A percentile compares a stretch with the other conserved stretches of the same genome.
Evolutionary conservation across 2,888 invertebrate genomes (phyloP).

Genomic region (Lasioglossum zephyrum): DNA sequence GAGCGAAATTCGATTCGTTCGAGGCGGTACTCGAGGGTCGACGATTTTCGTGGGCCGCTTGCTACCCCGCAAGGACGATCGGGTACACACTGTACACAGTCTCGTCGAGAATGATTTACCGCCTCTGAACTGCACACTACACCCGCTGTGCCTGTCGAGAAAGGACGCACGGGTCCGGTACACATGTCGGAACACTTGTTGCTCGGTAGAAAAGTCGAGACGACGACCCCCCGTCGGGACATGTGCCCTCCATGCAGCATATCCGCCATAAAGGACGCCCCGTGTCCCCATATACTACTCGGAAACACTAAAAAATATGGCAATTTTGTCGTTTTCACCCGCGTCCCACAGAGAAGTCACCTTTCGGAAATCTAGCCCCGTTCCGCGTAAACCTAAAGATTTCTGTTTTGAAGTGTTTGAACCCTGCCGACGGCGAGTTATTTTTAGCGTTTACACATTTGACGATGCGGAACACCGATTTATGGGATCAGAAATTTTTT

Average conservation of each 20-base stretch:
- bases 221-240: slow-evolving; percentile 78
- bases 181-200: slow-evolving; percentile 82
- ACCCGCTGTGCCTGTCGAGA: slow-evolving; percentile 38
- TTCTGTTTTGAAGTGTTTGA: neutral
- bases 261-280: slow-evolving; percentile 30
- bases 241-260: slow-evolving; percentile 78
- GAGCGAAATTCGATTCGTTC: slow-evolving; percentile 1
- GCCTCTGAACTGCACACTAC: slow-evolving; percentile 20
- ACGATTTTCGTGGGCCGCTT: slow-evolving; percentile 12
- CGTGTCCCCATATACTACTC: neutral
- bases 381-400: neutral
- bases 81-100: neutral
- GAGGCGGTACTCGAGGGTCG: neutral
- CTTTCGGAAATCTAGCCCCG: neutral
- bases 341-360: neutral
- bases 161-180: slow-evolving; percentile 57
- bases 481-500: no score
- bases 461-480: no score
- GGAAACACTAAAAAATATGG: slow-evolving; percentile 6
- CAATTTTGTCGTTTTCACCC: neutral
- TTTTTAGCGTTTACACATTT: no score
- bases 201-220: slow-evolving; percentile 75
- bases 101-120: slow-evolving; percentile 70
- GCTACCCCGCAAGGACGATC: slow-evolving; percentile 22
- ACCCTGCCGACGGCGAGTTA: no score